Evolutionary conservation across 1,140 invertebrate species (phyloP).

Genomic region (Aphis craccivora): DNA sequence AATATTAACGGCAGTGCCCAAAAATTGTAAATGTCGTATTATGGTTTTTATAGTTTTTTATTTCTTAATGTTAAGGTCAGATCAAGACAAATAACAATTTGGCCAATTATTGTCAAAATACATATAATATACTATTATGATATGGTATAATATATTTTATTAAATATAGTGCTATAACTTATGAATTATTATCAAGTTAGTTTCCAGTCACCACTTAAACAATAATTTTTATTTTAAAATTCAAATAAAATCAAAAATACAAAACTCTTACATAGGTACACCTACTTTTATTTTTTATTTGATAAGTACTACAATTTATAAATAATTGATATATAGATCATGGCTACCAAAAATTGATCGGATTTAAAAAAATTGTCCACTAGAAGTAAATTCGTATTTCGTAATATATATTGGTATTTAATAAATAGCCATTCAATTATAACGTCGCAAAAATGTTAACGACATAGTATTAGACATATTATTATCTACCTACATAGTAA

Average conservation of each 20-base stretch:
- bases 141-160: too few relatives aligned
- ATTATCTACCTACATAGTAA: background rate
- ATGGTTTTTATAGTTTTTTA: background rate
- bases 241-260: background rate
- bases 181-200: too few relatives aligned
- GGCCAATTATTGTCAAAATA: background rate
- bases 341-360: background rate
- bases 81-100: background rate
- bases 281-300: background rate
- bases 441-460: background rate
- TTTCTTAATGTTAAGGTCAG: background rate
- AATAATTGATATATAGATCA: too few relatives aligned
- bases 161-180: too few relatives aligned
- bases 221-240: too few relatives aligned
- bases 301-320: background rate
- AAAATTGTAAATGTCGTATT: background rate
- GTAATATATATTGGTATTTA: background rate
- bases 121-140: background rate
- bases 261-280: background rate
- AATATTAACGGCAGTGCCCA: background rate
- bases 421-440: background rate
- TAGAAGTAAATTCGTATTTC: background rate
- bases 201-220: too few relatives aligned
- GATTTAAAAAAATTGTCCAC: background rate
- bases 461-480: background rate